Conservation (phyloP, 2,113 vertebrate species). For the Heteronetta atricapilla region DNA sequence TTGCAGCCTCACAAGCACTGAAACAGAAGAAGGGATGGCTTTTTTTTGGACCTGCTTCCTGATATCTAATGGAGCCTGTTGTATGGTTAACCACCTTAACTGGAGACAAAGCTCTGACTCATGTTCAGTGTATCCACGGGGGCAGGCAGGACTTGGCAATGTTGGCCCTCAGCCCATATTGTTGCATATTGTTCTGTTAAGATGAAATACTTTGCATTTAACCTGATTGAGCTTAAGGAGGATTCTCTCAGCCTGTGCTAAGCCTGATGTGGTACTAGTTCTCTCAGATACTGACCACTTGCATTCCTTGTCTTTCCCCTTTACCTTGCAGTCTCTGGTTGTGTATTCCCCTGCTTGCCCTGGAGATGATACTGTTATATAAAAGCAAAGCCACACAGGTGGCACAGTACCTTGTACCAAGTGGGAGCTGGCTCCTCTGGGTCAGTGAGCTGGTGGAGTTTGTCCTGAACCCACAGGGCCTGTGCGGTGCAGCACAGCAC, state of each 20-base stretch:
- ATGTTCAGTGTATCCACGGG: background rate
- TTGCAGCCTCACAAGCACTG: background rate
- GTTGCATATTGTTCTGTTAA: background rate
- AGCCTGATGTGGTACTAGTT: accelerated
- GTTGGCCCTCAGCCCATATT: background rate
- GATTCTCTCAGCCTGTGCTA: background rate
- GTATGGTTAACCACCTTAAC: accelerated
- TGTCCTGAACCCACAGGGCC: background rate
- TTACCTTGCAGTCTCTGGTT: background rate
- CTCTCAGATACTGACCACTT: background rate
- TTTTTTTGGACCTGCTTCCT: background rate
- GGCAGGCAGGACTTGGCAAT: accelerated
- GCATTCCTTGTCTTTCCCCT: background rate
- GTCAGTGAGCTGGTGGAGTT: accelerated
- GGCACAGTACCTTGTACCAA: background rate
- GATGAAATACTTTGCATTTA: background rate
- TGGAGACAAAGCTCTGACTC: background rate
- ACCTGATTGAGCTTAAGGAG: background rate
- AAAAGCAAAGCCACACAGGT: background rate
- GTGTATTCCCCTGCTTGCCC: background rate
- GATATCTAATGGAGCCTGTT: background rate
- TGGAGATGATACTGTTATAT: background rate
- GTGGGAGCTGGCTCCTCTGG: background rate
- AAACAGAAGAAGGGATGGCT: background rate
- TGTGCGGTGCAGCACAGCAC: accelerated